phyloP scores from a whole-genome alignment of 2,888 invertebrate genomes.

The Thysanoteuthis rhombus region DNA sequence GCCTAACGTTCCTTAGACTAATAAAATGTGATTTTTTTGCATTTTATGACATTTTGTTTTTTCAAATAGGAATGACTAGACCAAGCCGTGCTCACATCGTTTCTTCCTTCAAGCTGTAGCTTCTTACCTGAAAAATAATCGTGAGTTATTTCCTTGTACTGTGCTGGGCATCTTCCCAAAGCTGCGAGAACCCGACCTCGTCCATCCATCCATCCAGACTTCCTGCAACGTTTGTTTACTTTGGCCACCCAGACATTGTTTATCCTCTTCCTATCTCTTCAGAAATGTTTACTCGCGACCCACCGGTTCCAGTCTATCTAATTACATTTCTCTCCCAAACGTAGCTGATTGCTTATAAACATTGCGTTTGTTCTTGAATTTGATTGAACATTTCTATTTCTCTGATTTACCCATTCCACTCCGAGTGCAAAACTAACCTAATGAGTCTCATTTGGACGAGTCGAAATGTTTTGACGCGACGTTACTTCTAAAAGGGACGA shows the following conservation, averaged over 20 bases:
- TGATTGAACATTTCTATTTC: not conserved
- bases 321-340: not conserved
- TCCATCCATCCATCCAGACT: not conserved
- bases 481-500: too few relatives aligned
- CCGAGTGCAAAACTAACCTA: not conserved
- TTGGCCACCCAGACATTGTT: not conserved
- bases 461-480: not conserved
- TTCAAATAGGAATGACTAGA: not conserved
- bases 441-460: not conserved
- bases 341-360: not conserved
- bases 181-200: not conserved
- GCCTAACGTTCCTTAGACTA: too few relatives aligned
- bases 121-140: not conserved
- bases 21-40: too few relatives aligned
- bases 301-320: not conserved
- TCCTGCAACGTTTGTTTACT: not conserved
- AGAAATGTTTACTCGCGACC: not conserved
- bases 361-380: not conserved
- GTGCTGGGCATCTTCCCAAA: not conserved
- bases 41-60: not conserved
- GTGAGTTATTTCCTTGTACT: not conserved
- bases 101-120: not conserved
- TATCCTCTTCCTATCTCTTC: not conserved
- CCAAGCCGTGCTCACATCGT: not conserved
- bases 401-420: not conserved